These are phyloP conservation scores for Budorcas taxicolor DNA, from an alignment of 2,113 vertebrate genomes.

Conservation along the genomic window DNA sequence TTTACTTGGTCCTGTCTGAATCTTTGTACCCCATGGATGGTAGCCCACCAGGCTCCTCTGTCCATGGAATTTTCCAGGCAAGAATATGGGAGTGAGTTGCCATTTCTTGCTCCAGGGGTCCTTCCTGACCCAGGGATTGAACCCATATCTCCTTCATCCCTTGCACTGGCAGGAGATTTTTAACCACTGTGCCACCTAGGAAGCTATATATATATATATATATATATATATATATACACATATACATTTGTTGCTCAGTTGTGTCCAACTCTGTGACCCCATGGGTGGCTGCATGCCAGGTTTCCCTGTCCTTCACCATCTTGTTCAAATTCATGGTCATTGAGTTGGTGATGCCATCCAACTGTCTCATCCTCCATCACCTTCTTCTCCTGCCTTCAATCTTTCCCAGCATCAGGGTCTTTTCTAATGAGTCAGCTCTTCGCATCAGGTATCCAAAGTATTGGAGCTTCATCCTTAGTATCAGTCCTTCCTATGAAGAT, in stretches of 20 bases:
- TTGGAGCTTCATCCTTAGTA: not conserved
- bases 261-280: not conserved
- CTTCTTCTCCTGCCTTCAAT: not conserved
- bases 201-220: not conserved
- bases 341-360: not conserved
- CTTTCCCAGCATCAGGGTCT: not conserved
- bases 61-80: not conserved
- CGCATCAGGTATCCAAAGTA: not conserved
- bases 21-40: not conserved
- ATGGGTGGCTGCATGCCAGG: not conserved
- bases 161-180: not conserved
- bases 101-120: not conserved
- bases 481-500: not conserved
- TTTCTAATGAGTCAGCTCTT: not conserved
- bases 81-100: not conserved
- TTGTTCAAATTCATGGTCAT: not conserved
- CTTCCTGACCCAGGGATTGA: not conserved
- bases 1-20: not conserved
- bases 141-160: not conserved
- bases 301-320: not conserved
- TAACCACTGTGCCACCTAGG: not conserved
- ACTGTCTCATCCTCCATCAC: not conserved
- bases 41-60: not conserved
- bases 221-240: too few species aligned
- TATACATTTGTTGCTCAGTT: not conserved